Evolutionary conservation across 1,140 invertebrate genomes (phyloP), one percentile per base, ranked within the genome.

Genomic region (Drosophila cardini): DNA sequence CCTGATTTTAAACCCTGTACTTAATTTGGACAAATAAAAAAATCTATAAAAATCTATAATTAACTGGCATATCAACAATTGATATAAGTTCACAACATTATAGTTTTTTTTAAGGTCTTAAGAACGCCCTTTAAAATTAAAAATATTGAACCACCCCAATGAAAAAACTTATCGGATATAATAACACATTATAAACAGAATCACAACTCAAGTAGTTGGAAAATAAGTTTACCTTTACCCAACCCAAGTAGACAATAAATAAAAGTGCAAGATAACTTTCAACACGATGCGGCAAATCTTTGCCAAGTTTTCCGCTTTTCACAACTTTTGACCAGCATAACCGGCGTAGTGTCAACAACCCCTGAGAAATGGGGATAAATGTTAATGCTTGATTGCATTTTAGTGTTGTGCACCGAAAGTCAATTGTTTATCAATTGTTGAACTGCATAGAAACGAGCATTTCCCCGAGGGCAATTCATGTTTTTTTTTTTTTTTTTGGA

Each of bases 341-440:
- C 10, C 11, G 11, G 11, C 11, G 7, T 36, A 13, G 42, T 38
- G 32, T 46, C 38, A 48, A 48, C 55, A 70, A 70, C 61, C 62
- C 53, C 40, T 58, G 45, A 11, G 26, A 38, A n/a, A 26, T 11
- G 3, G n/a, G 40, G 21, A 26, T 26, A 10, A 32, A 76, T 67
- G 61, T 79, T 79, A 67, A 87, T 81, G 84, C 64, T 76, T 87
- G 76, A 83, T 83, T 86, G 83, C 83, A 83, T 76, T 83, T 80
- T 65, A 13, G 55, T 76, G 72, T 42, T 72, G 55, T 62, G 76
- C 81, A 72, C 34, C 61, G n/a, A 87, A 76, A 87, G 84, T 86
- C 83, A 86, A 86, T 86, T 86, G 83, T 86, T 86, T 86, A 86
- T 76, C 83, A 89, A 86, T 86, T 89, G 79, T 83, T 83, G 76